Base-by-base conservation (phyloP, 2,113 vertebrate species). In the Menidia beryllina region DNA sequence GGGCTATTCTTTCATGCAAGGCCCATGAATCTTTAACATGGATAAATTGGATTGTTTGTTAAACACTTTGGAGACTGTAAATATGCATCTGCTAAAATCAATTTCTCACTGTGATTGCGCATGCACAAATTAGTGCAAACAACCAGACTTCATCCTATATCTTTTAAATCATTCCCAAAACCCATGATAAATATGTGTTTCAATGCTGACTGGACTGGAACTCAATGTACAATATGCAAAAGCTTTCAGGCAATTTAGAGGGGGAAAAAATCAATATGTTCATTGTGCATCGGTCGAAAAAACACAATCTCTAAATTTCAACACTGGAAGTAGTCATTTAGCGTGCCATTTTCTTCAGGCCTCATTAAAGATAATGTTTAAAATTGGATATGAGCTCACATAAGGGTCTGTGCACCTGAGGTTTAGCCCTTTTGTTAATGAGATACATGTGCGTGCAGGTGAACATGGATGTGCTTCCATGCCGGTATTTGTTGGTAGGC, bases 201-300 rank as follows among this genome's bases (percentile, higher is more conserved):
- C 49, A 80, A 64, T 81, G 70, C 48, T 41, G 72, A 84, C 59
- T 84, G 81, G 70, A 81, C 73, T n/a, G 45, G 47, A 34, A 52
- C 58, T 77, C 69, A 25, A 80, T 77, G 59, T 76, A 69, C 72
- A 76, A 79, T 85, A 79, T 83, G 63, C 65, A 69, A 76, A 83
- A 76, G 84, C 82, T 86, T 83, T 79, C 58, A 66, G 79, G 81
- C 81, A 81, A 85, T 87, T 87, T 78, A 74, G 84, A 72, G 24
- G 25, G n/a, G n/a, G 30, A 21, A 73, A 76, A 78, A 81, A 85
- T 73, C 86, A 86, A 89, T 87, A 83, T 87, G 81, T 69, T 88
- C 66, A 88, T 83, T 84, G 79, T 85, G 74, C 63, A 71, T 64
- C 54, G 60, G 43, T 23, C 55, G 59, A 47, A 63, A 74, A 83